A percentile compares a stretch with the other conserved stretches of the same genome.
Evolutionary conservation across 2,113 vertebrate species (phyloP).

Genomic region (Heptranchias perlo): DNA sequence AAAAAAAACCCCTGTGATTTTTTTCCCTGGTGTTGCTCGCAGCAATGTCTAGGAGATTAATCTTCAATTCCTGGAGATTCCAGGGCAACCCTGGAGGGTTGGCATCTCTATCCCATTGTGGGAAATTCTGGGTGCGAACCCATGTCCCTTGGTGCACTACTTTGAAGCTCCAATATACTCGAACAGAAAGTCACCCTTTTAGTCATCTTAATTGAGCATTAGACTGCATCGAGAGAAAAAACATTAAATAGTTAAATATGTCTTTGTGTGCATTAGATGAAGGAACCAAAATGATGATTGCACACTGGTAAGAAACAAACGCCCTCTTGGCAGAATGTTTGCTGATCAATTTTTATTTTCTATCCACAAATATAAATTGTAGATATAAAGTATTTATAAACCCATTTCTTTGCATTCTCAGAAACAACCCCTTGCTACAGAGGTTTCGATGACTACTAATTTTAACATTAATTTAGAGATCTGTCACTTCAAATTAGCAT

Average conservation of each 20-base stretch:
- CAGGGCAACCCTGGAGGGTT: background rate
- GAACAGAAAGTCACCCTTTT: background rate
- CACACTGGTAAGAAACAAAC: background rate
- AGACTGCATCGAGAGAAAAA: background rate
- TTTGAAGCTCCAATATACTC: background rate
- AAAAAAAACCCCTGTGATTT: background rate
- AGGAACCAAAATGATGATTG: background rate
- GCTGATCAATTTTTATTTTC: background rate
- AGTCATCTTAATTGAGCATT: background rate
- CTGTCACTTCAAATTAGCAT: background rate
- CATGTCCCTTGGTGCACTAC: background rate
- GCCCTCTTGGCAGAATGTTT: background rate
- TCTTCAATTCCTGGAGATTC: background rate
- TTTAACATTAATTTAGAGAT: background rate
- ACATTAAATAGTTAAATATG: background rate
- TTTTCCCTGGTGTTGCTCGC: background rate
- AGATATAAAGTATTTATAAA: background rate
- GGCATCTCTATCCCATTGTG: too few relatives aligned
- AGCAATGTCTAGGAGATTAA: background rate
- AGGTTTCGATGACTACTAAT: background rate
- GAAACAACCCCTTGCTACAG: background rate
- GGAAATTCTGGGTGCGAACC: background rate
- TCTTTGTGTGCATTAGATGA: background rate
- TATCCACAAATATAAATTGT: background rate
- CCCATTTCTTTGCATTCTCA: background rate